Conservation (phyloP, 2,113 vertebrate genomes). For the Phaethornis superciliosus region DNA sequence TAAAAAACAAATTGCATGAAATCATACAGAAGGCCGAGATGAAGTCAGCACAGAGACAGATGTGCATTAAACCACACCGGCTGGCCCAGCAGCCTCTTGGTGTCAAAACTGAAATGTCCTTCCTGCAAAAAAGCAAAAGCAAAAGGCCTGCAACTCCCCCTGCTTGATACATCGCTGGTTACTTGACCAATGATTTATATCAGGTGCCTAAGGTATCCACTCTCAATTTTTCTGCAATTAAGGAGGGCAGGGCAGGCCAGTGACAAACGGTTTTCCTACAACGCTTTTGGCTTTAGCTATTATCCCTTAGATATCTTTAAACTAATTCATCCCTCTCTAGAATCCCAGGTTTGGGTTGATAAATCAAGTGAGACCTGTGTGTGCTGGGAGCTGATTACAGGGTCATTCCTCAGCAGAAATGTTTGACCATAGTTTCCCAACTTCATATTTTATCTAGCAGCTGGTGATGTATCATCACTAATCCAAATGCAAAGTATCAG, state of each 20-base stretch:
- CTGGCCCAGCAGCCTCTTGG: not conserved
- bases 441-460: constrained; percentile 76
- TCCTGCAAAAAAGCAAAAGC: not conserved
- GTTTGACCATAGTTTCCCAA: constrained; percentile 70
- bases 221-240: constrained; percentile 76
- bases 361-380: constrained; percentile 74
- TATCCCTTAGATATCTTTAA: constrained; percentile 62
- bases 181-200: constrained; percentile 71
- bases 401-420: constrained; percentile 69
- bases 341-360: constrained; percentile 70
- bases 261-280: constrained; percentile 73
- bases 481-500: constrained; percentile 73
- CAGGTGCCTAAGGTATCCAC: constrained; percentile 29
- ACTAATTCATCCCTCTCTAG: constrained; percentile 68
- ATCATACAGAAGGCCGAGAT: not conserved
- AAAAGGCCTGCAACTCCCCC: not conserved
- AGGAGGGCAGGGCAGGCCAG: constrained; percentile 51
- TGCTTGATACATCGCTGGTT: constrained; percentile 55
- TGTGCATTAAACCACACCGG: not conserved
- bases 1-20: not conserved
- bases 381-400: constrained; percentile 62
- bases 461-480: constrained; percentile 63
- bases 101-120: not conserved
- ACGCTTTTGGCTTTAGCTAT: constrained; percentile 55
- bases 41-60: not conserved